Conservation (phyloP, 2,888 invertebrate genomes). For the Sthenelais limicola region DNA sequence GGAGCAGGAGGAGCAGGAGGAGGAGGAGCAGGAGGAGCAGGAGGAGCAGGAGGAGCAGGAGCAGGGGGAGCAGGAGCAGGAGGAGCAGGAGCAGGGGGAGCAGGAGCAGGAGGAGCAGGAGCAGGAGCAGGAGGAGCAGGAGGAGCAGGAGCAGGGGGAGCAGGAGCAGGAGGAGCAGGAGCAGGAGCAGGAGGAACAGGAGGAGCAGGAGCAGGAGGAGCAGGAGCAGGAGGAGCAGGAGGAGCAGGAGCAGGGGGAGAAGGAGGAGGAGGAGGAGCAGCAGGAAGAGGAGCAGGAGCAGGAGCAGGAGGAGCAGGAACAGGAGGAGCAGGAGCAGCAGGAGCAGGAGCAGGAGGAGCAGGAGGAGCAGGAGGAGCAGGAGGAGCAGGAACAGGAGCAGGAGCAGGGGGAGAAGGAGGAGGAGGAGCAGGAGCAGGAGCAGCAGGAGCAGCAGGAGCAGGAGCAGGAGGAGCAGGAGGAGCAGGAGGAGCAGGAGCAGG, state of each 20-base stretch:
- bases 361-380: neutral
- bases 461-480: neutral
- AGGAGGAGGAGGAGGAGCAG: neutral
- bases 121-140: neutral
- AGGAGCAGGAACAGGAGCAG: neutral
- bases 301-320: neutral
- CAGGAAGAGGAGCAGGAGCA: neutral
- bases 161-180: neutral
- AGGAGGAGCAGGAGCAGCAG: neutral
- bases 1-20: neutral
- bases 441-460: neutral
- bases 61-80: neutral
- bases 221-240: neutral
- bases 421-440: neutral
- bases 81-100: neutral
- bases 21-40: too few relatives aligned
- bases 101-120: neutral
- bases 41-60: neutral
- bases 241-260: conserved; percentile 3
- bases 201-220: too few relatives aligned
- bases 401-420: neutral
- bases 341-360: too few relatives aligned
- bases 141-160: neutral
- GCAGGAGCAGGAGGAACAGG: too few relatives aligned
- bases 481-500: neutral